Evolutionary conservation across 2,797 vertebrate genomes (phyloP).

Genomic region (Chloroceryle amazona): DNA sequence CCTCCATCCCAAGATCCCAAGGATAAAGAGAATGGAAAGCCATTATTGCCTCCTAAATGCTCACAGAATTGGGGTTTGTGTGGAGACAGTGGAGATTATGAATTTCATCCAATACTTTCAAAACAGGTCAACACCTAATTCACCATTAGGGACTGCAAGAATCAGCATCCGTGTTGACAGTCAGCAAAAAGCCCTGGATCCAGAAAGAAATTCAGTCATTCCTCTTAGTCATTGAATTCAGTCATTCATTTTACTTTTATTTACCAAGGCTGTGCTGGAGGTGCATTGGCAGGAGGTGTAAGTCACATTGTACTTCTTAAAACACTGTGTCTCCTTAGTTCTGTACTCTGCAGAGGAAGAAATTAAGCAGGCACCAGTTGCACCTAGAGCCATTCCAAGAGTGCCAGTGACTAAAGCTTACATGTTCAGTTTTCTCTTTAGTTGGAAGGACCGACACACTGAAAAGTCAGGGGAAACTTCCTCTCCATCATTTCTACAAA

Average conservation of each 20-base stretch:
- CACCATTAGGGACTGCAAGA: background rate
- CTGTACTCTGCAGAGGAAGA: background rate
- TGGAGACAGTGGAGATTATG: background rate
- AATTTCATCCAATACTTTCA: background rate
- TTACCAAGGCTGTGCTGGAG: background rate
- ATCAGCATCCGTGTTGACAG: background rate
- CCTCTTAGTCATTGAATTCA: background rate
- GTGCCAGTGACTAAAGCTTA: background rate
- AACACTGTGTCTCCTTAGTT: background rate
- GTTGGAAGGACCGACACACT: background rate
- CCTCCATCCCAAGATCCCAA: background rate
- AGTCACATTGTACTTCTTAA: background rate
- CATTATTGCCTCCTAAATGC: background rate
- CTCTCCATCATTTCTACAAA: background rate
- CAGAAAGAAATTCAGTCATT: background rate
- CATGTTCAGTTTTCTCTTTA: accelerated
- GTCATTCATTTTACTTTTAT: background rate
- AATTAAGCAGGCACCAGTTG: accelerated
- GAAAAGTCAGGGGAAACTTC: background rate
- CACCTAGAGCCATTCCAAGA: background rate
- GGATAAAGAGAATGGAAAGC: background rate
- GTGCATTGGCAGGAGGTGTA: background rate
- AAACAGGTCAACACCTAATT: background rate
- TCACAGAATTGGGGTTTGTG: background rate
- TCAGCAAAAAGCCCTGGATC: background rate